Base-by-base conservation (phyloP, 2,888 invertebrate species). In the Leucoma salicis region DNA sequence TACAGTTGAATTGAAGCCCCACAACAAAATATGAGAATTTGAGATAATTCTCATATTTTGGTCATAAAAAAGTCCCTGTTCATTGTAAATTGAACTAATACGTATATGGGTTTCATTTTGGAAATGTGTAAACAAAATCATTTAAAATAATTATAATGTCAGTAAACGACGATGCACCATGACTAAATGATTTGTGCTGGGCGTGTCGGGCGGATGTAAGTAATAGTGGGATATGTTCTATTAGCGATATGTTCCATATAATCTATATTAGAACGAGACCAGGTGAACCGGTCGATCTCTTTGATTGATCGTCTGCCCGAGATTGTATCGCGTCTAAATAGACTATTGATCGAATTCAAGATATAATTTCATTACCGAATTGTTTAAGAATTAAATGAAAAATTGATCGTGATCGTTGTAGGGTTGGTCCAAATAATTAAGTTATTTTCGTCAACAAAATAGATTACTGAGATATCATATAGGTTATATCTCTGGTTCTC, bases 241-340 rank as follows among this genome's bases (percentile, higher is more conserved):
- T n/a, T n/a, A n/a, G n/a, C n/a, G 66, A 69, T 73, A 64, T 65
- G 64, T 74, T 69, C 69, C 70, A 67, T 16, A 44, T 44, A 39
- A 50, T 52, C 63, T 58, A 66, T 46, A 59, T 61, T 61, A 57
- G 44, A 43, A 57, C 64, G 58, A 52, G 63, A 62, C 71, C 73
- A 74, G 72, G 72, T 74, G 74, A 68, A 59, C 56, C 45, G 49
- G 36, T 21, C 53, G 65, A 57, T 59, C 62, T 58, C 52, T 49
- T 70, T 76, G 76, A 78, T 78, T 74, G 74, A 78, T 78, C 66
- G 69, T 69, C 54, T 54, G 55, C 47, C 53, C 53, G 47, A 49
- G 75, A 78, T 75, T 57, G 66, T 74, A 78, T 75, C 73, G 69
- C 49, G 37, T 51, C 48, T 42, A 63, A 63, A 74, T 73, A 70